phyloP scores from a whole-genome alignment of 2,888 invertebrate genomes.

The Tetragonisca angustula region DNA sequence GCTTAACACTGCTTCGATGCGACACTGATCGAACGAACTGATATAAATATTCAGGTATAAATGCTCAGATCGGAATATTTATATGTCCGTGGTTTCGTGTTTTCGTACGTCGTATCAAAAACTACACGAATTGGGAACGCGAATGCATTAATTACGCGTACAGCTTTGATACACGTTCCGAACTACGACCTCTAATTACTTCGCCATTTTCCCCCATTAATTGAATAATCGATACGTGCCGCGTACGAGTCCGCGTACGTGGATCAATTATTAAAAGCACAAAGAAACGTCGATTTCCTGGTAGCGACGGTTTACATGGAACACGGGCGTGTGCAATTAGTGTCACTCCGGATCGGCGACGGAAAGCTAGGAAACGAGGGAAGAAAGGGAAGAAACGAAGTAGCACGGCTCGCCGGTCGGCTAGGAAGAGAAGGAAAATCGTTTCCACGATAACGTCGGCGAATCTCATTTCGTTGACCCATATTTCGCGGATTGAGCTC shows the following conservation, averaged over 20 bases:
- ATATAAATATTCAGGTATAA: too few relatives aligned
- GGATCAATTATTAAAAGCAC: slow-evolving; percentile 11
- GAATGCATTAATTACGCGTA: too few relatives aligned
- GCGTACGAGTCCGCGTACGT: neutral
- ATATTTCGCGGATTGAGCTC: slow-evolving; percentile 27
- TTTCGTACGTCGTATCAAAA: too few relatives aligned
- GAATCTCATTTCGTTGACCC: slow-evolving; percentile 25
- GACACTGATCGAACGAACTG: too few relatives aligned
- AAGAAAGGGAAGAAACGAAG: neutral
- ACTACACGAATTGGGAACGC: too few relatives aligned
- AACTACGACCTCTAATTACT: neutral
- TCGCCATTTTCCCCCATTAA: neutral
- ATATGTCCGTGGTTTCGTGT: too few relatives aligned
- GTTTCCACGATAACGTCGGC: neutral
- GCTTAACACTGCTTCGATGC: too few relatives aligned
- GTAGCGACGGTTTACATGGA: neutral
- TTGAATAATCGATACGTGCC: slow-evolving; percentile 21
- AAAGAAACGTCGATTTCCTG: slow-evolving; percentile 4
- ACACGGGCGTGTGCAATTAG: slow-evolving; percentile 14
- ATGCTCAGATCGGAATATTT: too few relatives aligned
- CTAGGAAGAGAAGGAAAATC: neutral
- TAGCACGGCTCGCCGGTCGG: neutral
- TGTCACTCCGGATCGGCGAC: neutral
- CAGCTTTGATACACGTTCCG: neutral
- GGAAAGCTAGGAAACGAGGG: neutral